phyloP scores from a whole-genome alignment of 2,113 vertebrate genomes.

The Lathamus discolor region DNA sequence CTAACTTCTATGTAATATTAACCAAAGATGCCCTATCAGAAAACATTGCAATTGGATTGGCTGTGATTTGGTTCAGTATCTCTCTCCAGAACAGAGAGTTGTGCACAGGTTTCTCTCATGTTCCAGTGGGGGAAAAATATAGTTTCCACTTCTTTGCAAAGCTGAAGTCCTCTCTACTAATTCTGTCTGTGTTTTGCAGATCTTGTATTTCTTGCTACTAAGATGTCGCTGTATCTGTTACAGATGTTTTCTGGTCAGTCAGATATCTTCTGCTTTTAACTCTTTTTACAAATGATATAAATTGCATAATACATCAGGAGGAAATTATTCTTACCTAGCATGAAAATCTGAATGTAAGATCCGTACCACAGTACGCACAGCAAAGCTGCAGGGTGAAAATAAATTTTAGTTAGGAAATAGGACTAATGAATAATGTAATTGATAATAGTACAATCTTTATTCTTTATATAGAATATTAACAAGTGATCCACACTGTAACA shows the following conservation, averaged over 20 bases:
- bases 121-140: not conserved
- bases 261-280: not conserved
- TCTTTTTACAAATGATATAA: not conserved
- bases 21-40: not conserved
- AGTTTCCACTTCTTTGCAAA: not conserved
- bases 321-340: not conserved
- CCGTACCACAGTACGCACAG: not conserved
- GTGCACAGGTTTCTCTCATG: rapidly evolving
- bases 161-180: not conserved
- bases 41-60: not conserved
- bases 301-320: not conserved
- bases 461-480: not conserved
- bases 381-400: not conserved
- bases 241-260: not conserved
- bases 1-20: not conserved
- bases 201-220: not conserved
- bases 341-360: not conserved
- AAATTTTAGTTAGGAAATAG: not conserved
- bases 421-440: not conserved
- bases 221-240: not conserved
- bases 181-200: not conserved
- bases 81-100: not conserved
- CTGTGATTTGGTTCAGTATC: not conserved
- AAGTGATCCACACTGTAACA: not conserved
- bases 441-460: not conserved